These are phyloP conservation scores for Leptinotarsa texana DNA, from an alignment of 1,140 invertebrate species.

Conservation along the genomic window DNA sequence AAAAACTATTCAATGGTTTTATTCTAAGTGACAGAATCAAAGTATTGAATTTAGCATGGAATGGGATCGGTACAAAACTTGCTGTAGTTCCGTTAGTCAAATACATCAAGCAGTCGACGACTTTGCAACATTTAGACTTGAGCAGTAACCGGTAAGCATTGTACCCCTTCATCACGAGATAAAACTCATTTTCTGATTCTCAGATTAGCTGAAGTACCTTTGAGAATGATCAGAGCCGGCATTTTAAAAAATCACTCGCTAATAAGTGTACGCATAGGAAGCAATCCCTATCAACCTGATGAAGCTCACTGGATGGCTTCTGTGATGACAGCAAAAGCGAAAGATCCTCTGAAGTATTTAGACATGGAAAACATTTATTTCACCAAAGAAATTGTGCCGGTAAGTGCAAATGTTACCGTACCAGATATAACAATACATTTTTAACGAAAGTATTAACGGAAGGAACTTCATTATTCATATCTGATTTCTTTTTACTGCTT, in stretches of 20 bases:
- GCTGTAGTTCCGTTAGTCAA: slow-evolving; percentile 34
- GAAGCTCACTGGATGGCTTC: slow-evolving; percentile 48
- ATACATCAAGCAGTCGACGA: slow-evolving; percentile 39
- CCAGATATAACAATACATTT: neutral
- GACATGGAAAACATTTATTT: slow-evolving; percentile 57
- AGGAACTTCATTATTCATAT: no score
- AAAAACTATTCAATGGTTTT: slow-evolving; percentile 36
- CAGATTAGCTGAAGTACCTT: slow-evolving; percentile 10
- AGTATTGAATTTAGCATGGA: slow-evolving; percentile 47
- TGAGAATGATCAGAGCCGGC: slow-evolving; percentile 32
- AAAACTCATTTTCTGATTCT: slow-evolving; percentile 4
- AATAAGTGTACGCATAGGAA: slow-evolving; percentile 55
- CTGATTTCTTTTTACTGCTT: no score
- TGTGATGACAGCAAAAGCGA: slow-evolving; percentile 25
- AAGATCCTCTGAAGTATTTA: slow-evolving; percentile 47
- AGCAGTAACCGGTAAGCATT: slow-evolving; percentile 46
- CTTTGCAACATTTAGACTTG: slow-evolving; percentile 45
- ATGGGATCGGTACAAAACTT: slow-evolving; percentile 39
- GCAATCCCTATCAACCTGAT: slow-evolving; percentile 55
- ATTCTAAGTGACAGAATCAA: slow-evolving; percentile 35
- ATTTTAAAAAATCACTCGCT: slow-evolving; percentile 52
- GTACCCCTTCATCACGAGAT: neutral
- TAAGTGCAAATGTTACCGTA: slow-evolving; percentile 19
- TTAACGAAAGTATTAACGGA: no score
- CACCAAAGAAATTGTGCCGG: slow-evolving; percentile 50